Evolutionary conservation across 2,888 invertebrate species (phyloP), one percentile per base, ranked within the genome.

Genomic region (Polymixis lichenea): DNA sequence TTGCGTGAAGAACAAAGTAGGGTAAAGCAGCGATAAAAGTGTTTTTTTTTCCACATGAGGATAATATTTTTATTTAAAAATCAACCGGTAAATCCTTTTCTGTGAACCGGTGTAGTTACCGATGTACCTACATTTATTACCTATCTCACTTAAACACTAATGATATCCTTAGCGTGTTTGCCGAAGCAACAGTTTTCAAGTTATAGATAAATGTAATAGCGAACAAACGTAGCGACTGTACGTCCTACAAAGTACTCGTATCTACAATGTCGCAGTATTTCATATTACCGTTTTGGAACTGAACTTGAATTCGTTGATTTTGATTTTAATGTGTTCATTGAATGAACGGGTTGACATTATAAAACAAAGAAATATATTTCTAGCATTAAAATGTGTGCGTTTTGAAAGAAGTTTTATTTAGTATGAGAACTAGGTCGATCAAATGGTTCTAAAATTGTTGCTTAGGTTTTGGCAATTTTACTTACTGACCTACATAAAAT

Each of bases 141-240:
- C 1, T 51, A 11, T 53, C 3, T 28, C 25, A 28, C 19, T 38
- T 43, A 55, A 49, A 15, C 22, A 56, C 7, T 13, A 46, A 56
- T 53, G 1, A 28, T 46, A 53, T 22, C 11, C n/a, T n/a, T 53
- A 19, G 56, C 60, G 65, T 80, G 68, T 74, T 65, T 28, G 62
- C 25, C 1, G 75, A 84, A 81, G 81, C 81, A 81, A 81, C 81
- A 81, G 81, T 84, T 81, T 69, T 28, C 5, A 60, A 28, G 56
- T 61, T 71, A 79, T 71, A 80, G 6, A 19, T 83, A 32, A 56
- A 60, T 66, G 43, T 83, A 71, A 66, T 83, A 78, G 78, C 46
- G 55, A 66, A 11, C 53, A 60, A 79, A 7, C 32, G 49, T 25
- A n/a, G 22, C 32, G 62, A 17, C 4, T n/a, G 51, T 58, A 32